Base-by-base conservation (phyloP, 2,113 vertebrate species). In the Prionailurus viverrinus region DNA sequence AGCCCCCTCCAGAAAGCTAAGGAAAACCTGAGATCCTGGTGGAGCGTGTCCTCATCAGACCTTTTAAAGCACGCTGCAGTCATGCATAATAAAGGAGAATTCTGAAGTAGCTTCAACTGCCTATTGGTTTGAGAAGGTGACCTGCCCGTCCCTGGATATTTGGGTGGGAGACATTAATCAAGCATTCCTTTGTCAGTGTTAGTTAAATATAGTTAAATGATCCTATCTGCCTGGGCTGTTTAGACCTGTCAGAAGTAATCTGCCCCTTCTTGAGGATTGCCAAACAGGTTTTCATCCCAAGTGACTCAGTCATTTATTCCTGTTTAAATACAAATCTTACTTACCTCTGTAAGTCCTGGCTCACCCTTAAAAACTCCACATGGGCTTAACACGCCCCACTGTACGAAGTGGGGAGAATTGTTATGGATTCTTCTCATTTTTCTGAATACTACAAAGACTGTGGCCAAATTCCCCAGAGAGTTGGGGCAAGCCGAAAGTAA, bases 81-180 rank as follows among this genome's bases (percentile, higher is more conserved):
- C 93, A 81, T 73, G 85, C 93, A 97, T 97, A 91, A 9, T 88
- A 95, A 98, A 97, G 92, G 91, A 97, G 96, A 95, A 97, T 96
- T 98, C 76, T 95, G 89, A 97, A 98, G 83, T 95, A 81, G 66
- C 79, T 96, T 97, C 88, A 97, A 96, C 97, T 93, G 76, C 85
- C 97, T 98, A 23, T 93, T 92, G 91, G 96, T 98, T 98, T 98
- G 96, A 97, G 94, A 98, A 98, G 98, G 97, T 96, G 98, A 97
- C 95, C 95, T 97, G 91, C 69, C 15, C 74, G 55, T 97, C 98
- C 65, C 98, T 96, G 79, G 97, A 85, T 89, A 93, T 97, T 97
- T 95, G 93, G 93, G 97, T 97, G 96, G 74, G 61, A 97, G 79
- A 53, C 85, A 93, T 95, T 97, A 97, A 98, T 94, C 97, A 97